These are phyloP conservation scores for Myodes glareolus DNA, from an alignment of 2,113 vertebrate species.

Conservation along the genomic window DNA sequence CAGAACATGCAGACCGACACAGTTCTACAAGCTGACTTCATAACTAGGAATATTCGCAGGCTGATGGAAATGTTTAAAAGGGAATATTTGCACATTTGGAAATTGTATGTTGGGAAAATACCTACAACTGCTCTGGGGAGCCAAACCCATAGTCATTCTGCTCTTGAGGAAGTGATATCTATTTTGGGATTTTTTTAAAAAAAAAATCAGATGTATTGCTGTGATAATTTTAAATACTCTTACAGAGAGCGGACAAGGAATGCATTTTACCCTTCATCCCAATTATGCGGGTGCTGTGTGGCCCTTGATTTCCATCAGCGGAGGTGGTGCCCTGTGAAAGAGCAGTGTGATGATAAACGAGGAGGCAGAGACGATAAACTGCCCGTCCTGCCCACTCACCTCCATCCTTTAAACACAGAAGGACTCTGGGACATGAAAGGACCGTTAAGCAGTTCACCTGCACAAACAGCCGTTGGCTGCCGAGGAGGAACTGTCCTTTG, in stretches of 20 bases:
- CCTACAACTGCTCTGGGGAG: not conserved
- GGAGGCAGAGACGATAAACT: slow-evolving; percentile 81
- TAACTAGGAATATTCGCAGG: slow-evolving; percentile 14
- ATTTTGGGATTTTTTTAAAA: not conserved
- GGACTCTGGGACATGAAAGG: slow-evolving; percentile 82
- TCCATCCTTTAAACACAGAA: slow-evolving; percentile 80
- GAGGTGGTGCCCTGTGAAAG: slow-evolving; percentile 63
- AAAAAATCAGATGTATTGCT: not conserved
- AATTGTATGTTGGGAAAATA: not conserved
- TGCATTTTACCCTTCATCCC: slow-evolving; percentile 60
- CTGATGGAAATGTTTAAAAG: not conserved
- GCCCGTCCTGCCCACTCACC: slow-evolving; percentile 75
- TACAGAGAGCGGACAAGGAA: slow-evolving; percentile 52
- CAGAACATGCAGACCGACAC: not conserved
- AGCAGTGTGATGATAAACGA: slow-evolving; percentile 81
- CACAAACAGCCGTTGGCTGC: slow-evolving; percentile 60
- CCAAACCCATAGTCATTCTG: slow-evolving; percentile 35
- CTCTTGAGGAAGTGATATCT: slow-evolving; percentile 39
- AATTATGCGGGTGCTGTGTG: slow-evolving; percentile 38
- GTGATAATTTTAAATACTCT: slow-evolving; percentile 41
- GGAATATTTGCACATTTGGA: not conserved
- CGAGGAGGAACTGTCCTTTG: slow-evolving; percentile 70
- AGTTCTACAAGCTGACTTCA: not conserved
- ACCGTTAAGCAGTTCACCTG: slow-evolving; percentile 84
- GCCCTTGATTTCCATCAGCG: slow-evolving; percentile 75